A percentile compares a stretch with the other conserved stretches of the same genome.
phyloP scores from a whole-genome alignment of 2,888 invertebrate genomes.

The Thysanoteuthis rhombus region DNA sequence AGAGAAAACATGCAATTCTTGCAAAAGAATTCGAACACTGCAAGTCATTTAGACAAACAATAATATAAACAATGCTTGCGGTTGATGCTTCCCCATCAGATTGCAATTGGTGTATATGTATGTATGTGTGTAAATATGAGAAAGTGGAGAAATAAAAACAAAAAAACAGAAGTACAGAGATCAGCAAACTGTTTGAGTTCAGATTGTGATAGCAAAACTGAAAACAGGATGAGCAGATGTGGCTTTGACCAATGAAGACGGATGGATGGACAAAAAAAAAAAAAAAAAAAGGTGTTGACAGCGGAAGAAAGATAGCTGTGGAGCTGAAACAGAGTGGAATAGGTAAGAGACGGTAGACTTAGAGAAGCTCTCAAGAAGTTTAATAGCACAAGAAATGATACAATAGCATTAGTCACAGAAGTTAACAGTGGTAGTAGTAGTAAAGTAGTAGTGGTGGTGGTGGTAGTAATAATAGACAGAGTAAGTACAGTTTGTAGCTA shows the following conservation, averaged over 20 bases:
- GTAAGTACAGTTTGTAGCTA: slow-evolving; percentile 1
- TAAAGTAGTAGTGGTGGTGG: not conserved
- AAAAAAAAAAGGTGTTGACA: not conserved
- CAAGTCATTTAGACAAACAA: not conserved
- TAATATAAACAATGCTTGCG: too few species aligned
- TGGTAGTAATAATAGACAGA: not conserved
- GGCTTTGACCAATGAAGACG: not conserved
- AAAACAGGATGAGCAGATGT: not conserved
- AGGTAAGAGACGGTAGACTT: not conserved
- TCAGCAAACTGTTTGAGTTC: not conserved
- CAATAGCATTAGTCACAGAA: slow-evolving; percentile 28
- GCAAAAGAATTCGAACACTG: not conserved
- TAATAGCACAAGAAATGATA: slow-evolving; percentile 30
- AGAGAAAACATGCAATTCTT: too few species aligned
- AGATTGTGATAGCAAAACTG: slow-evolving; percentile 14
- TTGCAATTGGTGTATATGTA: not conserved
- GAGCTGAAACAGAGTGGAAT: slow-evolving; percentile 13
- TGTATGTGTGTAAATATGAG: not conserved
- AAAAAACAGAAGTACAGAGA: slow-evolving; percentile 13
- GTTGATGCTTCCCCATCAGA: slow-evolving; percentile 22
- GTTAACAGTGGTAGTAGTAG: not conserved
- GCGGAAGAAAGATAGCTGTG: not conserved
- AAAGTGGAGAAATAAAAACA: not conserved
- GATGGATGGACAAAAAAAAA: not conserved
- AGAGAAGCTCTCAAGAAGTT: slow-evolving; percentile 19